Percentiles rank a stretch among this genome's conserved stretches.
Conservation (phyloP, 2,113 vertebrate species). For the Pagrus major region DNA sequence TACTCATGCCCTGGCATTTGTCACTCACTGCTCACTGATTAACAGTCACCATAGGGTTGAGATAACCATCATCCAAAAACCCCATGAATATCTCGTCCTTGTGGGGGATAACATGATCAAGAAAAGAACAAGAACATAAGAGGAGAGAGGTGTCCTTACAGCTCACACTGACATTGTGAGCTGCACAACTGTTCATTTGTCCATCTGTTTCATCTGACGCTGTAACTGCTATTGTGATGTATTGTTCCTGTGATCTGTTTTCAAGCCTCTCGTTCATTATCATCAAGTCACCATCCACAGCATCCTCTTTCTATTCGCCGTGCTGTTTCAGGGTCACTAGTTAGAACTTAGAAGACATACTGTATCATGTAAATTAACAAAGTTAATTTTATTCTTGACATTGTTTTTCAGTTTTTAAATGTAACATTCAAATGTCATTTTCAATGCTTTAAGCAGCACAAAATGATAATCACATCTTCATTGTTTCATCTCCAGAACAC, state of each 20-base stretch:
- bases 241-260: neutral
- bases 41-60: neutral
- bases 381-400: neutral
- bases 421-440: neutral
- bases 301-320: neutral
- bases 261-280: slow-evolving; percentile 9
- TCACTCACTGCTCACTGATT: neutral
- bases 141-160: neutral
- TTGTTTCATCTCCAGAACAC: neutral
- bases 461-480: neutral
- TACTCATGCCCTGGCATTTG: neutral
- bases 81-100: neutral
- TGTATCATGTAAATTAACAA: neutral
- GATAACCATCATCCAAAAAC: neutral
- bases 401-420: neutral
- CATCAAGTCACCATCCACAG: neutral
- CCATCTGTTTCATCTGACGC: neutral
- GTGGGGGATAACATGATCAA: neutral
- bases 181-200: neutral
- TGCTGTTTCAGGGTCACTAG: neutral
- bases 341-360: neutral
- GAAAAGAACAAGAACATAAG: neutral
- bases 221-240: neutral
- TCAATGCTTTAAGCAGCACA: neutral
- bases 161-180: neutral